A percentile compares a stretch with the other conserved stretches of the same genome.
These are phyloP conservation scores for Nyctalus aviator DNA, from an alignment of 2,797 vertebrate species.

Conservation along the genomic window DNA sequence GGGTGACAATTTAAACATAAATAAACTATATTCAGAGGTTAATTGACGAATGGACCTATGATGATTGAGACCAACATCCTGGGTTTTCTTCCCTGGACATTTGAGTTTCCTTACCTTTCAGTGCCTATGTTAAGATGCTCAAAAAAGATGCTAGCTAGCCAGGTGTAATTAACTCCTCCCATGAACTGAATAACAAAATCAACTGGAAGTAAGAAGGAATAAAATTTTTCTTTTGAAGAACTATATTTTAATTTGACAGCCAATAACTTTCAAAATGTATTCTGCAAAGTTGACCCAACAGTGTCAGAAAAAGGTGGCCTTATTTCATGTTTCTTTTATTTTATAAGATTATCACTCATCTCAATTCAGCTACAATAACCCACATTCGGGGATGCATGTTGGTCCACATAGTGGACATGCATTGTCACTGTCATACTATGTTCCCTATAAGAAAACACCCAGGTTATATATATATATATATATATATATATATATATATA, in stretches of 20 bases:
- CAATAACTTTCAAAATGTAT: neutral
- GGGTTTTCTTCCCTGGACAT: neutral
- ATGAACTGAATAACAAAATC: too few species aligned
- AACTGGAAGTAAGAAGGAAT: neutral
- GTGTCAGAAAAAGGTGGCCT: neutral
- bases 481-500: too few species aligned
- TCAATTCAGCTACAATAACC: accelerated
- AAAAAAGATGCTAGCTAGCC: accelerated
- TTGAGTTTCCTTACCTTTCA: neutral
- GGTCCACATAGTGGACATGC: accelerated
- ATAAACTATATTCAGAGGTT: neutral
- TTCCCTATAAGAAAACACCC: accelerated
- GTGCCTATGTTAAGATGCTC: neutral
- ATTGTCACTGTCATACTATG: accelerated
- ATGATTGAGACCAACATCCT: too few species aligned
- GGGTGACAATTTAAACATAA: neutral
- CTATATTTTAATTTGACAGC: neutral
- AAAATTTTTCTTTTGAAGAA: neutral
- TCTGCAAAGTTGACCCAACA: neutral
- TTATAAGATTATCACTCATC: accelerated
- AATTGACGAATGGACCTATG: accelerated
- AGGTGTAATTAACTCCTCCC: neutral
- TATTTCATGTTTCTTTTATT: accelerated
- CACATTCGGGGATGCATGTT: accelerated
- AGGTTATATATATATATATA: too few species aligned